These are phyloP conservation scores for Numenius phaeopus DNA, from an alignment of 2,797 vertebrate genomes.

Conservation along the genomic window DNA sequence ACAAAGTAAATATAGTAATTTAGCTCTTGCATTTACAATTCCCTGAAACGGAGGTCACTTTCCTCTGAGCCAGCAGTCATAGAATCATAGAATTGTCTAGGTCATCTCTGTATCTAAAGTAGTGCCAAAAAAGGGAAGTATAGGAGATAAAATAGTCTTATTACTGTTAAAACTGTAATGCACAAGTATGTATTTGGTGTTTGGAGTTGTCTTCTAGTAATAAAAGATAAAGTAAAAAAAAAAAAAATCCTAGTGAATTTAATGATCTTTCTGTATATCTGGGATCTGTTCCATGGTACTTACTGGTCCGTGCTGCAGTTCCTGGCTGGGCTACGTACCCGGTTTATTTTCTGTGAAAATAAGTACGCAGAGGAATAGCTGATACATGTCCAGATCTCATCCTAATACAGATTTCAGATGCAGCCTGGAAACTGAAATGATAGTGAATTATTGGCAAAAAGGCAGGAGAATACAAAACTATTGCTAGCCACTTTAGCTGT, in stretches of 20 bases:
- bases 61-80: neutral
- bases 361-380: neutral
- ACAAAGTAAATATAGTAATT: slow-evolving; percentile 4
- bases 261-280: neutral
- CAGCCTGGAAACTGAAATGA: neutral
- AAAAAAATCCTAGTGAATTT: neutral
- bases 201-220: neutral
- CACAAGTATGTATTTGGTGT: neutral
- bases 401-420: neutral
- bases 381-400: neutral
- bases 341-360: neutral
- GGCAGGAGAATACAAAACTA: neutral
- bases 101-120: neutral
- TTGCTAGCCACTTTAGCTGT: neutral
- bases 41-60: neutral
- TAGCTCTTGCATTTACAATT: neutral
- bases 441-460: neutral
- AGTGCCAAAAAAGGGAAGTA: neutral
- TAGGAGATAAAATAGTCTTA: neutral
- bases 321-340: neutral
- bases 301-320: neutral
- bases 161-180: neutral
- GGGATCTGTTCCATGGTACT: neutral
- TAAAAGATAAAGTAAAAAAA: neutral
- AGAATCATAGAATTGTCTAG: too few relatives aligned